Conservation (phyloP, 1,140 invertebrate species). For the Zaprionus africanus region DNA sequence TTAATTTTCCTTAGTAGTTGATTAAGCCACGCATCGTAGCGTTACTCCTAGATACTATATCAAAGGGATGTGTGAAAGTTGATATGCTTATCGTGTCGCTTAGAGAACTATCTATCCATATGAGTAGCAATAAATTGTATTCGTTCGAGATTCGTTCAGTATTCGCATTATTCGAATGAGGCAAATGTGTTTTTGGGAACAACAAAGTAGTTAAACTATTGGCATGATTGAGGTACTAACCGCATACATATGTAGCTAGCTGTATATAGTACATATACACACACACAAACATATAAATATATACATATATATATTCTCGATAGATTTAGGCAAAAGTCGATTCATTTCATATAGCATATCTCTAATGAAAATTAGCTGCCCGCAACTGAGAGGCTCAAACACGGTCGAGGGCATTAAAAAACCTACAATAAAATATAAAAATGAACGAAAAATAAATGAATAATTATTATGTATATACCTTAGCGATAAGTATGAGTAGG, state of each 20-base stretch:
- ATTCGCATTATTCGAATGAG: conserved; percentile 52
- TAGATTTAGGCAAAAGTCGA: conserved; percentile 45
- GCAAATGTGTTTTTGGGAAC: conserved; percentile 83
- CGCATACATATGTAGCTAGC: conserved; percentile 55
- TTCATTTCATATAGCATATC: conserved; percentile 57
- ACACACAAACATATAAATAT: conserved; percentile 5
- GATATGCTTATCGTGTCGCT: conserved; percentile 39
- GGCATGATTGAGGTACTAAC: conserved; percentile 54
- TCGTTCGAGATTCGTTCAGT: conserved; percentile 52
- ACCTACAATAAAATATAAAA: conserved; percentile 18
- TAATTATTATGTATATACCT: conserved; percentile 40
- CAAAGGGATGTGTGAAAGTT: not conserved
- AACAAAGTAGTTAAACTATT: conserved; percentile 83
- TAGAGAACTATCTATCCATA: conserved; percentile 30
- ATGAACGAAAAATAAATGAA: not conserved
- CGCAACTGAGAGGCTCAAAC: conserved; percentile 37
- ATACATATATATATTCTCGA: conserved; percentile 25
- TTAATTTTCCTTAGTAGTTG: conserved; percentile 22
- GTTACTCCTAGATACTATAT: not conserved
- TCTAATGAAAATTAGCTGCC: conserved; percentile 39
- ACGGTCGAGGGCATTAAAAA: conserved; percentile 38
- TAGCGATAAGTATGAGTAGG: conserved; percentile 15
- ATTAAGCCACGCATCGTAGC: conserved; percentile 6
- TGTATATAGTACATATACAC: conserved; percentile 55
- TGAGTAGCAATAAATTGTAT: conserved; percentile 51